Evolutionary conservation across 2,797 vertebrate species (phyloP).

Genomic region (Dryobates pubescens): DNA sequence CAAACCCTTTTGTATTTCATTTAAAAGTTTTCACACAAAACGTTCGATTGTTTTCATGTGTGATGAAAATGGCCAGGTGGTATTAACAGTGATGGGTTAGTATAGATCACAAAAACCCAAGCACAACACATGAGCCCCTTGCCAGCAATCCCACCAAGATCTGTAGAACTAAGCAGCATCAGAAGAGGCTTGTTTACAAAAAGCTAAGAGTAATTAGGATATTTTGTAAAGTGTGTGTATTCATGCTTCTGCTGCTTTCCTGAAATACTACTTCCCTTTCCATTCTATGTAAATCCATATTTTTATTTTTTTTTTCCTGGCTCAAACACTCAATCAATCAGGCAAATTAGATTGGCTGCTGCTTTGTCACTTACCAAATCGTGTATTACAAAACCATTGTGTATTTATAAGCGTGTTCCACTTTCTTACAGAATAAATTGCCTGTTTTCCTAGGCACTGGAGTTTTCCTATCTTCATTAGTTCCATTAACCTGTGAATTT

Average conservation of each 20-base stretch:
- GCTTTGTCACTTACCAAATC: background rate
- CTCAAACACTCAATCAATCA: background rate
- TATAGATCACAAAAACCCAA: too few relatives aligned
- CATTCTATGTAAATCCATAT: background rate
- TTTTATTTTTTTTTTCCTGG: background rate
- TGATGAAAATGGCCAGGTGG: background rate
- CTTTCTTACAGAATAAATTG: background rate
- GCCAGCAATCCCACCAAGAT: background rate
- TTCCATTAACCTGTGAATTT: slow-evolving; percentile 16
- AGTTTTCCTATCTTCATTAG: background rate
- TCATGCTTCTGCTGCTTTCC: background rate
- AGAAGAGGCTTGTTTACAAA: background rate
- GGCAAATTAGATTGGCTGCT: background rate
- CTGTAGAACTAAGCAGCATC: background rate
- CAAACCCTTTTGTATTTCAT: background rate
- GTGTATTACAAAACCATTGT: background rate
- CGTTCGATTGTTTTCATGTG: background rate
- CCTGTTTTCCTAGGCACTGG: background rate
- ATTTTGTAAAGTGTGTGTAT: background rate
- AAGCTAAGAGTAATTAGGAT: background rate
- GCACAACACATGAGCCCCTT: background rate
- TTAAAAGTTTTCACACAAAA: background rate
- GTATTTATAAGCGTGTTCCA: background rate
- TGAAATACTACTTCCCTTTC: background rate
- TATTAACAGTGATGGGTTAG: background rate